Evolutionary conservation across 64 coral and sea anemone genomes (phyloP), one percentile per base, ranked within the genome.

Genomic region (Platygyra sinensis): DNA sequence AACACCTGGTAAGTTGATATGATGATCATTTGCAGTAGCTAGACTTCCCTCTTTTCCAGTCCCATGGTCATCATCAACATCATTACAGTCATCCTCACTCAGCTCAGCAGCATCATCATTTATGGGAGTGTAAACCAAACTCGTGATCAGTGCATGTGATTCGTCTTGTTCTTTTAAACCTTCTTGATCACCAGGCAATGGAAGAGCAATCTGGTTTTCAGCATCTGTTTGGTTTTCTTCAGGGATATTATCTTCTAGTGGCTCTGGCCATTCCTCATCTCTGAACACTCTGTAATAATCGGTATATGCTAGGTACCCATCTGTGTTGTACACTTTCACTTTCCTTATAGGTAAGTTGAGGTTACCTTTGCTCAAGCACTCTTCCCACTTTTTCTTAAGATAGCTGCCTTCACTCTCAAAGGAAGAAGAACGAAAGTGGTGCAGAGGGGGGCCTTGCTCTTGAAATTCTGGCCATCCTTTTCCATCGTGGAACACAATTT

Each of bases 401-500:
- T 46, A 46, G 5, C 4, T 42, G 74, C 33, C 22, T 50, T 15
- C 74, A 46, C 18, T 76, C 10, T 76, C 33, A 76, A 18, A 39
- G 17, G 17, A 38, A 20, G 83, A 31, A 13, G 83, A 71, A 29
- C 83, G 62, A 29, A 86, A 69, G 6, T 86, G 83, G 1, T 55
- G 19, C 52, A 83, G 1, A 62, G n/a, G n/a, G 18, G 80, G 80
- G 8, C 62, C 84, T 73, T 73, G 39, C 12, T 71, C 20, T 73
- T 14, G 67, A 71, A 71, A 74, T 71, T 87, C 36, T 22, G 67
- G 67, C 55, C 52, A 27, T 73, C 42, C 84, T 51, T 87, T 55
- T 20, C 38, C 16, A 42, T 87, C 84, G 74, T 87, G 84, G 13
- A 87, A 87, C 11, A 83, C 80, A 63, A 63, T 83, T 61, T 60